Evolutionary conservation across 2,888 invertebrate genomes (phyloP), one percentile per base, ranked within the genome.

Genomic region (Drosophila diplacantha): DNA sequence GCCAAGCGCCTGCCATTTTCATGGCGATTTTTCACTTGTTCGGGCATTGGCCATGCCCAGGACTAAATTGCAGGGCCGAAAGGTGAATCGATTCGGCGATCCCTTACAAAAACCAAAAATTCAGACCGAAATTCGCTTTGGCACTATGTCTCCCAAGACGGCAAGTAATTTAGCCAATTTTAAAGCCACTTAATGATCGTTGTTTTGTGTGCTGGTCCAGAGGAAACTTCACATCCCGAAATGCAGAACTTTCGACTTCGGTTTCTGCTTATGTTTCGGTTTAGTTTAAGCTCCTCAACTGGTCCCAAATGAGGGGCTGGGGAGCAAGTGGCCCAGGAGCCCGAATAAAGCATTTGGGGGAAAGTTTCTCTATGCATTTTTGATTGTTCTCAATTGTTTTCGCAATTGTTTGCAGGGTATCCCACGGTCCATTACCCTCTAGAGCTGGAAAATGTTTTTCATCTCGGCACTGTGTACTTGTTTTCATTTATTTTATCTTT

Each of bases 1-100:
- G 72, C 68, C 67, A 71, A 79, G 78, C 78, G 72, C 65, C 57
- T 69, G 74, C 78, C 69, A 84, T 79, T 79, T 78, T 76, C 75
- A 57, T 65, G 63, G 66, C 84, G 61, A 80, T 82, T 84, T 79
- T 82, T 74, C 78, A 72, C 61, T 58, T 58, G 61, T 64, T 46
- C 46, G 66, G 58, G 66, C 81, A 65, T 66, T 55, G 18, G 26
- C 41, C 55, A 31, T 35, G 38, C 41, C 35, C 63, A 20, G 18
- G 43, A 39, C 34, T 37, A 68, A 67, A 68, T 67, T 46, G 58
- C n/a, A 8, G 11, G n/a, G 14, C 18, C 12, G 12, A 61, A 31
- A 34, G 65, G 35, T 65, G 37, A 39, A 64, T 39, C 37, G 56
- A 39, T 56, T 24, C 16, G 32, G n/a, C 26, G 4, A 57, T 41